Percentiles rank a stretch among this genome's conserved stretches.
These are phyloP conservation scores for Arctocebus calabarensis DNA, from an alignment of 2,797 vertebrate genomes.

Conservation along the genomic window DNA sequence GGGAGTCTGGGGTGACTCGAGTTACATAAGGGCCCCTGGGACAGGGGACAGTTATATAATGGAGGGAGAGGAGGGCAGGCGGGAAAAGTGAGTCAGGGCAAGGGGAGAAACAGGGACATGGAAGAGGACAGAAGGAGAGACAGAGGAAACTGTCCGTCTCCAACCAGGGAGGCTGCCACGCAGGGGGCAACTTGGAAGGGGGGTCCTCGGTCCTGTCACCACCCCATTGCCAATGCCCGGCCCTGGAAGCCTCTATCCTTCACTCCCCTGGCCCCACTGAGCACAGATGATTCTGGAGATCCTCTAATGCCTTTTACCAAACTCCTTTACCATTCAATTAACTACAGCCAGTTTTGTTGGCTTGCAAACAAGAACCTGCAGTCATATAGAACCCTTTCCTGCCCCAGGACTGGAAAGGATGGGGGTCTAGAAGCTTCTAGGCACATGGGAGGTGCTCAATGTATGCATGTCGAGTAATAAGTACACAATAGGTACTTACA, in stretches of 20 bases:
- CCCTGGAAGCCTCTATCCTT: background rate
- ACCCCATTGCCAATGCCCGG: background rate
- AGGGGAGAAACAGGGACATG: background rate
- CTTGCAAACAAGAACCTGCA: background rate
- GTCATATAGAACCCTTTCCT: background rate
- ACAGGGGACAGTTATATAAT: slow-evolving; percentile 80
- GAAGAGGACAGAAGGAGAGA: background rate
- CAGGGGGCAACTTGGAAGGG: background rate
- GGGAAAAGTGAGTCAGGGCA: background rate
- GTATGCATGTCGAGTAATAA: background rate
- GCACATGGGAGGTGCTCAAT: background rate
- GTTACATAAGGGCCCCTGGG: slow-evolving; percentile 83
- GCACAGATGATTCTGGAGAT: background rate
- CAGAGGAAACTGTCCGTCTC: background rate
- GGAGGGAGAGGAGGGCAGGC: background rate
- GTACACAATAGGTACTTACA: too few species aligned
- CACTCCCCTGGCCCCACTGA: background rate
- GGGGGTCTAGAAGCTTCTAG: background rate
- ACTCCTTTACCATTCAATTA: background rate
- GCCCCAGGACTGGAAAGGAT: background rate
- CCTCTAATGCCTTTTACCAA: background rate
- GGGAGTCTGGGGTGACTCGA: slow-evolving; percentile 81
- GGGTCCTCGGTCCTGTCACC: background rate
- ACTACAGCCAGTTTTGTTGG: background rate
- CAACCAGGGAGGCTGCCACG: background rate